Evolutionary conservation across 2,113 vertebrate species (phyloP).

Genomic region (Hydrochoerus hydrochaeris): DNA sequence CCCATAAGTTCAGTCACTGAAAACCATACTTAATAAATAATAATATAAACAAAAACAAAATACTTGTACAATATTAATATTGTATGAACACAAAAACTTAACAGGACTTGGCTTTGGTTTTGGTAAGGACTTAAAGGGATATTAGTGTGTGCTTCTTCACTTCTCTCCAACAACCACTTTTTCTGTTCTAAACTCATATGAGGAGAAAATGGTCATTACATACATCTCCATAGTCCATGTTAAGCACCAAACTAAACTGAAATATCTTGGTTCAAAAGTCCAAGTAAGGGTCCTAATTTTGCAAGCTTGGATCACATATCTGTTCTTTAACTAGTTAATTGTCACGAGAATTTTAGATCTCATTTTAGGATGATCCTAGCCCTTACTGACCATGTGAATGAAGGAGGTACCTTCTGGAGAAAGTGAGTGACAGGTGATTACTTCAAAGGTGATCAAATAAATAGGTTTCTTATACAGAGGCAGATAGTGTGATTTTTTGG

Average conservation of each 20-base stretch:
- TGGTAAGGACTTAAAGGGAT: background rate
- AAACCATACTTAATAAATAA: background rate
- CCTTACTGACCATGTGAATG: background rate
- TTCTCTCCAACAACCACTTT: conserved; percentile 32
- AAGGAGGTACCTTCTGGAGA: background rate
- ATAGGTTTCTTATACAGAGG: background rate
- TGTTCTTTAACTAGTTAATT: conserved; percentile 3
- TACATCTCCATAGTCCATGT: background rate
- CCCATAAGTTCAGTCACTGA: background rate
- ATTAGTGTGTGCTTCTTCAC: background rate
- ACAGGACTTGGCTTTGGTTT: conserved; percentile 18
- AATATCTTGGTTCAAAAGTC: background rate
- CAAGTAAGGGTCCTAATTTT: background rate
- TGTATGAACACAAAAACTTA: background rate
- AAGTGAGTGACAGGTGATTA: background rate
- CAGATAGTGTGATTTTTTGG: background rate
- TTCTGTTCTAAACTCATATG: background rate
- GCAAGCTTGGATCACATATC: background rate
- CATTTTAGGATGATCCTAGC: background rate
- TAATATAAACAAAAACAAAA: conserved; percentile 38
- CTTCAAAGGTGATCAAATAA: conserved; percentile 17
- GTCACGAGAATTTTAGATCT: background rate
- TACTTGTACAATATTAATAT: background rate
- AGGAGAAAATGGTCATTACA: background rate
- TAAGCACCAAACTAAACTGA: background rate